These are phyloP conservation scores for Agonopterix heracliana DNA, from an alignment of 2,888 invertebrate genomes.

Conservation along the genomic window DNA sequence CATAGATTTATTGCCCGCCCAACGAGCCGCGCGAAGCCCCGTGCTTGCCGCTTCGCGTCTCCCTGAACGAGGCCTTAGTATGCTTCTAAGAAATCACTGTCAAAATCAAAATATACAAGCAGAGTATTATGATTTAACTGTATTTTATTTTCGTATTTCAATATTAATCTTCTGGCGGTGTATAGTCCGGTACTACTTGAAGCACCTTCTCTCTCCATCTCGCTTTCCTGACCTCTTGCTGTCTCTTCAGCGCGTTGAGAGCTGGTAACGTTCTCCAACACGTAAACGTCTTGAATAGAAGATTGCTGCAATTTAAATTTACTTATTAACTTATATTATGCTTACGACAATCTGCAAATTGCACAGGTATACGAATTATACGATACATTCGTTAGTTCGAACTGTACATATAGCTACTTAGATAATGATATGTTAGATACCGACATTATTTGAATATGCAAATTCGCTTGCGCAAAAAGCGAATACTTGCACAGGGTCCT, in stretches of 20 bases:
- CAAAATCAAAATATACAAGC: no score
- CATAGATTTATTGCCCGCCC: no score
- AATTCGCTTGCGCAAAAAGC: no score
- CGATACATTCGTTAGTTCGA: not conserved
- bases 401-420: not conserved
- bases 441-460: no score
- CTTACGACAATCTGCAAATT: not conserved
- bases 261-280: slow-evolving; percentile 81
- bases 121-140: no score
- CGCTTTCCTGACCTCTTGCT: slow-evolving; percentile 80
- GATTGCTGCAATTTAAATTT: slow-evolving; percentile 42
- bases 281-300: slow-evolving; percentile 56
- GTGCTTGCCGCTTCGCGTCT: no score
- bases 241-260: slow-evolving; percentile 78
- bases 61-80: no score
- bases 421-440: not conserved
- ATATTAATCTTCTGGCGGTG: slow-evolving; percentile 67
- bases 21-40: no score
- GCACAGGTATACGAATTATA: not conserved
- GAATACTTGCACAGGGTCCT: no score
- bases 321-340: not conserved
- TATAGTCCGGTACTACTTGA: slow-evolving; percentile 82
- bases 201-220: slow-evolving; percentile 84
- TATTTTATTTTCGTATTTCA: no score
- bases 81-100: no score